phyloP scores from a whole-genome alignment of 1,140 invertebrate species.

The Chironomus tepperi region DNA sequence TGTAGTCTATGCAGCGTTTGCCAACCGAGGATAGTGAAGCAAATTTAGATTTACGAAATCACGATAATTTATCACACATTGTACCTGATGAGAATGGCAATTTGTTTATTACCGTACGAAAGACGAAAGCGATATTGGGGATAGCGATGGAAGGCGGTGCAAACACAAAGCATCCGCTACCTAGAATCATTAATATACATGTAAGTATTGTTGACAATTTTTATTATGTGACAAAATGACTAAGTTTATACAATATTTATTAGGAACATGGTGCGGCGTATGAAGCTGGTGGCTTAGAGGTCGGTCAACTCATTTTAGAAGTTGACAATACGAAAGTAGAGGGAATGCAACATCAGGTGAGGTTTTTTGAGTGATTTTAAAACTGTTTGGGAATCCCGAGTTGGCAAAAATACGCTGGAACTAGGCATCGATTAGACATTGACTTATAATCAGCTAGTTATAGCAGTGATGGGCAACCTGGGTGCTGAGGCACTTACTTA shows the following conservation, averaged over 20 bases:
- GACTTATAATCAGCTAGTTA: too few species aligned
- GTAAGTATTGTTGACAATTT: slow-evolving; percentile 48
- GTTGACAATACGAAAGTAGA: slow-evolving; percentile 84
- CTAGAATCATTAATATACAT: slow-evolving; percentile 93
- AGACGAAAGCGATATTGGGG: slow-evolving; percentile 87
- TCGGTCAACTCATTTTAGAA: slow-evolving; percentile 87
- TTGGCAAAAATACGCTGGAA: too few species aligned
- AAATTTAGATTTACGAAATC: slow-evolving; percentile 47
- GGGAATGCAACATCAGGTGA: slow-evolving; percentile 56
- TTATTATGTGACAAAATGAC: background rate
- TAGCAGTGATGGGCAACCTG: too few species aligned
- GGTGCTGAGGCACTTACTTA: too few species aligned
- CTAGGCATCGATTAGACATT: too few species aligned
- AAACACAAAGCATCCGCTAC: slow-evolving; percentile 87
- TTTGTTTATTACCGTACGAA: slow-evolving; percentile 75
- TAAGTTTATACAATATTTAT: slow-evolving; percentile 32
- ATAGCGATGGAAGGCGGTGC: slow-evolving; percentile 95
- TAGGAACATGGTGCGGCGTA: slow-evolving; percentile 90
- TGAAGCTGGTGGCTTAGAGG: slow-evolving; percentile 81
- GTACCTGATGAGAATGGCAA: slow-evolving; percentile 76
- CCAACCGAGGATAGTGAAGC: slow-evolving; percentile 46
- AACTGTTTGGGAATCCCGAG: too few species aligned
- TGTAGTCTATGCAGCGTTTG: slow-evolving; percentile 59
- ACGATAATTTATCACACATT: slow-evolving; percentile 55
- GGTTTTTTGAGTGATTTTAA: too few species aligned